Evolutionary conservation across 2,113 vertebrate species (phyloP).

Genomic region (Menidia beryllina): DNA sequence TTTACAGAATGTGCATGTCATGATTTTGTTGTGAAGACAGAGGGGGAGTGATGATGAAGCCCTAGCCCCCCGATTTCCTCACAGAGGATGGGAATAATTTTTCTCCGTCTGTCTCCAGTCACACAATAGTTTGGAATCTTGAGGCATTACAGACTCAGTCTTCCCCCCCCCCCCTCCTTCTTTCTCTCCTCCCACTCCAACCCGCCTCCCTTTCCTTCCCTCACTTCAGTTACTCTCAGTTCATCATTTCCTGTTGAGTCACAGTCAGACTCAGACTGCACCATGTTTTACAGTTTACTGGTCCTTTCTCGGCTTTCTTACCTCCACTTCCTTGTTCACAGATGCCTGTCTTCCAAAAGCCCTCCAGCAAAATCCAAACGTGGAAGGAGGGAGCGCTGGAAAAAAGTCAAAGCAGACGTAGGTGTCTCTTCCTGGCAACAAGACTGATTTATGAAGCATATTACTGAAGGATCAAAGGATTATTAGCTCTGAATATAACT

Average conservation of each 20-base stretch:
- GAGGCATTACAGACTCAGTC: conserved; percentile 44
- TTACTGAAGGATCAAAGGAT: conserved; percentile 38
- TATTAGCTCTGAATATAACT: conserved; percentile 39
- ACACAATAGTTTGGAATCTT: conserved; percentile 60
- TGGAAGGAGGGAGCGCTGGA: conserved; percentile 6
- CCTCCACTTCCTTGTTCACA: conserved; percentile 55
- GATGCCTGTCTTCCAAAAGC: conserved; percentile 12
- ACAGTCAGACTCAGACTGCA: conserved; percentile 35
- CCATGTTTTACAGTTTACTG: conserved; percentile 64
- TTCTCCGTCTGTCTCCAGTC: conserved; percentile 1
- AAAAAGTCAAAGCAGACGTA: conserved; percentile 34
- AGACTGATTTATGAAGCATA: conserved; percentile 43
- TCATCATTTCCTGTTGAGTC: conserved; percentile 81
- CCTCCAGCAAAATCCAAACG: background rate
- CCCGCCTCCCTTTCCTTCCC: conserved; percentile 45
- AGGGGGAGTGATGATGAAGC: conserved; percentile 22
- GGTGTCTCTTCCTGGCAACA: conserved; percentile 51
- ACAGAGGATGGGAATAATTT: conserved; percentile 25
- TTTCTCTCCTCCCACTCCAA: conserved; percentile 56
- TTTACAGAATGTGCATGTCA: conserved; percentile 33
- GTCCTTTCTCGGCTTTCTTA: conserved; percentile 38
- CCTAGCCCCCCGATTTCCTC: conserved; percentile 51
- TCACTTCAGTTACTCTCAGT: conserved; percentile 55
- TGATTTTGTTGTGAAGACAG: conserved; percentile 7
- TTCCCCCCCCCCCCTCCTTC: conserved; percentile 3